Evolutionary conservation across 2,888 invertebrate species (phyloP).

Genomic region (Gandaritis pyraliata): DNA sequence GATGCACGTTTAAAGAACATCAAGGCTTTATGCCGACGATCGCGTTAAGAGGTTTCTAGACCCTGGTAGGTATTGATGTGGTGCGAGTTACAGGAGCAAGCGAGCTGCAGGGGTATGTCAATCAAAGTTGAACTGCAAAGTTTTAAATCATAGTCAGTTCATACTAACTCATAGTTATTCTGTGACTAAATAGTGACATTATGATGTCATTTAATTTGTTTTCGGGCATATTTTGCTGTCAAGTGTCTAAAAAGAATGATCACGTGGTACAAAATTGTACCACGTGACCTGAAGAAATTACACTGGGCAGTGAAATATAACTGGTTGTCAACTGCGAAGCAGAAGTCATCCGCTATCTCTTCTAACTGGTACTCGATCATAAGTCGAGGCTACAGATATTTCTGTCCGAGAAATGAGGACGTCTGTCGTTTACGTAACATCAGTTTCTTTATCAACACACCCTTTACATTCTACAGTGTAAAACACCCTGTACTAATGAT

Average conservation of each 20-base stretch:
- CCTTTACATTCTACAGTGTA: constrained; percentile 15
- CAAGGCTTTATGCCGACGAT: constrained; percentile 46
- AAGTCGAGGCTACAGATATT: constrained; percentile 54
- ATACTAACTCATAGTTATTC: too few species aligned
- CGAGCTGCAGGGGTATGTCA: constrained; percentile 21
- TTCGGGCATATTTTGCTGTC: too few species aligned
- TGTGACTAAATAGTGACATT: too few species aligned
- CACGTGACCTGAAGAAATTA: too few species aligned
- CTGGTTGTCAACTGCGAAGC: too few species aligned
- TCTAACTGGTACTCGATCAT: constrained; percentile 31
- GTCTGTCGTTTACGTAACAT: constrained; percentile 63
- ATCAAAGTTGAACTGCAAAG: too few species aligned
- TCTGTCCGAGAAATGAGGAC: constrained; percentile 65
- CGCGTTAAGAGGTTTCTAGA: constrained; percentile 49
- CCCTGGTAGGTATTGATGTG: constrained; percentile 40
- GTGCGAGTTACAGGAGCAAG: constrained; percentile 31
- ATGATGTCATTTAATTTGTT: too few species aligned
- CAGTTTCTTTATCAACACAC: constrained; percentile 44
- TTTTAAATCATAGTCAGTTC: too few species aligned
- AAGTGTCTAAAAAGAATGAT: too few species aligned
- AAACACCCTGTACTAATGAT: neutral
- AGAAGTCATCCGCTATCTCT: constrained; percentile 12
- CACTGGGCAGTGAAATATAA: too few species aligned
- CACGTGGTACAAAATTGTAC: too few species aligned
- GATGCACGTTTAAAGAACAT: constrained; percentile 35